These are phyloP conservation scores for Osmerus eperlanus DNA, from an alignment of 2,113 vertebrate species.

Conservation along the genomic window DNA sequence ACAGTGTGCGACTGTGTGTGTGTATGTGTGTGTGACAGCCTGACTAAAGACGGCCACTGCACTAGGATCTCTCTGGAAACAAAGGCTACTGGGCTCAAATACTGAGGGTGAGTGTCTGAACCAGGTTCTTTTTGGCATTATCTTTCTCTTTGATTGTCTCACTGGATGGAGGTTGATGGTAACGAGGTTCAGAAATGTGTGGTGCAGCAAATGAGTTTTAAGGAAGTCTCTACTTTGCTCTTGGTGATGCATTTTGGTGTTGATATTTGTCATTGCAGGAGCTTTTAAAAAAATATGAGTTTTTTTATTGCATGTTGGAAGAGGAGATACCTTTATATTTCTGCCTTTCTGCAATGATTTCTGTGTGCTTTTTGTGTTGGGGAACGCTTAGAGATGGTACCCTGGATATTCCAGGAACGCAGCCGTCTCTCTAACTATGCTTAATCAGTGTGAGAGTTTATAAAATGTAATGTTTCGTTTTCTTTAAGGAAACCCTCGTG, in stretches of 20 bases:
- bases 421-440: not conserved
- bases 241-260: too few species aligned
- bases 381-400: too few species aligned
- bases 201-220: too few species aligned
- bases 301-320: too few species aligned
- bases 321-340: too few species aligned
- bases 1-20: constrained; percentile 47
- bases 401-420: not conserved
- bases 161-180: not conserved
- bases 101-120: constrained; percentile 53
- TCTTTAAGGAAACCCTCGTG: constrained; percentile 23
- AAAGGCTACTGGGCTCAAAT: constrained; percentile 32
- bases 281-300: too few species aligned
- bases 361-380: too few species aligned
- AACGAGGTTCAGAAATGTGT: too few species aligned
- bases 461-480: not conserved
- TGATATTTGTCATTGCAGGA: too few species aligned
- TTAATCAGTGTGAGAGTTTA: not conserved
- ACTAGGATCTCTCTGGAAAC: constrained; percentile 48
- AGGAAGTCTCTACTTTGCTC: too few species aligned
- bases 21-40: constrained; percentile 44
- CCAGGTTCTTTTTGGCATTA: not conserved
- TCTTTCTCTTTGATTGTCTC: not conserved
- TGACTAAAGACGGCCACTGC: constrained; percentile 53
- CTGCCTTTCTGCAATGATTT: too few species aligned